Conservation (phyloP, 2,888 invertebrate genomes). For the Caenorhabditis sp. region DNA sequence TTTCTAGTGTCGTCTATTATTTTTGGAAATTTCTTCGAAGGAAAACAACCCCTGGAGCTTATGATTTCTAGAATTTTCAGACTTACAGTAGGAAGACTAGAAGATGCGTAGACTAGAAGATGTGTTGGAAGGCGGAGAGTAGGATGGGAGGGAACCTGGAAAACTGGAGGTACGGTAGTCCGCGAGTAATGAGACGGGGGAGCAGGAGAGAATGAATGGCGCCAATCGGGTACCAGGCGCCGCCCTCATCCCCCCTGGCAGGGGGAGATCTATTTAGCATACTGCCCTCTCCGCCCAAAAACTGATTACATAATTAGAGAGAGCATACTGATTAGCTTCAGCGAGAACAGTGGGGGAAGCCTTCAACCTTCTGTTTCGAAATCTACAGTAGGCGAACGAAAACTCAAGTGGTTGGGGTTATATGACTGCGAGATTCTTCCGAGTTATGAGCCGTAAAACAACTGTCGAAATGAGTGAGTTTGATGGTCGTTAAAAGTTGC, state of each 20-base stretch:
- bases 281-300: no score
- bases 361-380: no score
- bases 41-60: neutral
- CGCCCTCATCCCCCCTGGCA: no score
- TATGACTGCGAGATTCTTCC: constrained; percentile 50
- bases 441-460: constrained; percentile 45
- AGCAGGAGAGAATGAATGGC: neutral
- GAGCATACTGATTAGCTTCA: no score
- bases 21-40: constrained; percentile 1
- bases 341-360: no score
- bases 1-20: constrained; percentile 19
- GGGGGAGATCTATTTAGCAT: constrained; percentile 15
- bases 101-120: constrained; percentile 36
- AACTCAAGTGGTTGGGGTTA: constrained; percentile 15
- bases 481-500: constrained; percentile 44
- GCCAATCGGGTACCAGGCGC: constrained; percentile 41
- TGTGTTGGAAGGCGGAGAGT: neutral
- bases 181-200: neutral
- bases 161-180: neutral
- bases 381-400: neutral
- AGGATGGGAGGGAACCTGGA: constrained; percentile 7
- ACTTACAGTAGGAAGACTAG: constrained; percentile 38
- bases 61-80: constrained; percentile 6
- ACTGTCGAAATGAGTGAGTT: constrained; percentile 44
- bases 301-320: no score